Evolutionary conservation across 1,140 invertebrate genomes (phyloP).

Genomic region (Pomacea maculata): DNA sequence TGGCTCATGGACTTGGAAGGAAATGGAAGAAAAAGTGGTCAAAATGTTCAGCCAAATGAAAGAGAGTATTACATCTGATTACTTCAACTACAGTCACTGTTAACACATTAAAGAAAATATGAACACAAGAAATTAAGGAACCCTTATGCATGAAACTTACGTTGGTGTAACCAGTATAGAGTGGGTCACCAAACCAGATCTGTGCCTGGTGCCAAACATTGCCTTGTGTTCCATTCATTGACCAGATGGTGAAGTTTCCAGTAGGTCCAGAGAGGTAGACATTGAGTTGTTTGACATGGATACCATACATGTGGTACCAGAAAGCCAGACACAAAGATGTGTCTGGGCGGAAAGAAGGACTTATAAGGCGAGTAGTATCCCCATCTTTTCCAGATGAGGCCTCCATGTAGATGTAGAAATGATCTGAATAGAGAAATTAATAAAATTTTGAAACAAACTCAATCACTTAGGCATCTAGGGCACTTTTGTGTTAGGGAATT

Average conservation of each 20-base stretch:
- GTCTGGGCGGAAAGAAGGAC: conserved; percentile 15
- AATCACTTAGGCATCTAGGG: neutral
- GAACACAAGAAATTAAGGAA: no score
- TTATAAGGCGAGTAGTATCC: conserved; percentile 30
- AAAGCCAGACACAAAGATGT: conserved; percentile 48
- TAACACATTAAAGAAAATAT: no score
- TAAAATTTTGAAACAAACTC: neutral
- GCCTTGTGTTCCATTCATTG: conserved; percentile 35
- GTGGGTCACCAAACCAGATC: conserved; percentile 31
- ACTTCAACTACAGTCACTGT: no score
- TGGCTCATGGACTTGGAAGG: no score
- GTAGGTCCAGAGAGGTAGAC: conserved; percentile 35
- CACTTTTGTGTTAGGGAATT: no score
- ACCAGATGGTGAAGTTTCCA: conserved; percentile 15
- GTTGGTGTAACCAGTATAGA: conserved; percentile 10
- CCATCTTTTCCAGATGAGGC: conserved; percentile 30
- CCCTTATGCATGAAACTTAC: neutral
- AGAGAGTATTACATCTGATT: no score
- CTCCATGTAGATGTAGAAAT: conserved; percentile 48
- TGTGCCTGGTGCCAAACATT: conserved; percentile 42
- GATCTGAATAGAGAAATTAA: conserved; percentile 16
- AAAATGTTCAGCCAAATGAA: no score
- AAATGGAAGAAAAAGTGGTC: no score
- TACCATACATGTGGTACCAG: conserved; percentile 64
- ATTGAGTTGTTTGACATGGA: conserved; percentile 50